Evolutionary conservation across 2,113 vertebrate species (phyloP).

Genomic region (Rallus limicola): DNA sequence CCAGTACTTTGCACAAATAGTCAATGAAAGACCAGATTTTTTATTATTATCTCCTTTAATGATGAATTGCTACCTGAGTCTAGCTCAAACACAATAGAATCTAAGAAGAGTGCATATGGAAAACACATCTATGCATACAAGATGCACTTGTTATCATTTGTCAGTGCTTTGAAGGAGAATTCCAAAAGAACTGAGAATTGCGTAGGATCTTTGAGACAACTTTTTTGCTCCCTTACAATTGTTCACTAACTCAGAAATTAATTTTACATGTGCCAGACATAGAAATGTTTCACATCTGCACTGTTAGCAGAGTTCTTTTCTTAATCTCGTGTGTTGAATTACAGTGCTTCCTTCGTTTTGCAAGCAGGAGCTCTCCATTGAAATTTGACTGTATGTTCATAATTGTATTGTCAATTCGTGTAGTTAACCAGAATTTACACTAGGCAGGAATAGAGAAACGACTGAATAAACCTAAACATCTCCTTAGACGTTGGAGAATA

Average conservation of each 20-base stretch:
- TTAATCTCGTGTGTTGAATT: conserved; percentile 44
- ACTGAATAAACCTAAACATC: conserved; percentile 33
- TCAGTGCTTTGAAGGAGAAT: neutral
- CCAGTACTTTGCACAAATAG: neutral
- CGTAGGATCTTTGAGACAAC: neutral
- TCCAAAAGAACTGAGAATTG: neutral
- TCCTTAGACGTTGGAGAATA: conserved; percentile 13
- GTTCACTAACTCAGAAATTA: neutral
- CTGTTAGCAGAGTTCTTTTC: conserved; percentile 33
- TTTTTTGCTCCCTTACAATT: neutral
- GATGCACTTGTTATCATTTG: neutral
- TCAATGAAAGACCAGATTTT: neutral
- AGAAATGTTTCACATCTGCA: conserved; percentile 24
- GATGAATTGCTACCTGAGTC: neutral
- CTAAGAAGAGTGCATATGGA: neutral
- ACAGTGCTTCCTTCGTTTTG: conserved; percentile 27
- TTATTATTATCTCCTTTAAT: neutral
- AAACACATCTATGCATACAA: neutral
- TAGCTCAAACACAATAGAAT: neutral
- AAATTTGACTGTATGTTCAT: conserved; percentile 3
- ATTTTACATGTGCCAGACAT: conserved; percentile 17
- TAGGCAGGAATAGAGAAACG: neutral
- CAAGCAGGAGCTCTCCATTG: neutral
- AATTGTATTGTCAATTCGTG: conserved; percentile 43
- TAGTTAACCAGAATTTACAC: conserved; percentile 44